Percentiles rank a stretch among this genome's conserved stretches.
phyloP scores from a whole-genome alignment of 2,888 invertebrate genomes.

The Leptopilina myrica region DNA sequence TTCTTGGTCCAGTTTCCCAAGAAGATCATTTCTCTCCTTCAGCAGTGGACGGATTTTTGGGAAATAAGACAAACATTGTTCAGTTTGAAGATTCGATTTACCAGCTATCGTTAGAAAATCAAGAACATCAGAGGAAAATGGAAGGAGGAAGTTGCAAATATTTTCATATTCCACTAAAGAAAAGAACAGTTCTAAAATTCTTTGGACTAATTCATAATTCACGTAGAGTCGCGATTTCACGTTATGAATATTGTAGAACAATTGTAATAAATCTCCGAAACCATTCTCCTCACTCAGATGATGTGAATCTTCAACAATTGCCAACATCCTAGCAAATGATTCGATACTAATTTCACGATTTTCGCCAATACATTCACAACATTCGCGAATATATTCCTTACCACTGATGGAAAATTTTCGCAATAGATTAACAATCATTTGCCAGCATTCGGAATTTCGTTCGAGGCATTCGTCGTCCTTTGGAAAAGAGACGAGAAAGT shows the following conservation, averaged over 20 bases:
- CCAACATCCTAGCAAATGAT: constrained; percentile 61
- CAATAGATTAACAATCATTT: constrained; percentile 57
- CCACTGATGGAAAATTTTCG: background rate
- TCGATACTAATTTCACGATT: constrained; percentile 48
- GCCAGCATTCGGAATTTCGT: constrained; percentile 60
- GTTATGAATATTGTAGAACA: constrained; percentile 51
- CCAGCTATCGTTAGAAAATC: constrained; percentile 55
- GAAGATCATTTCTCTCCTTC: background rate
- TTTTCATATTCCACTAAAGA: constrained; percentile 51
- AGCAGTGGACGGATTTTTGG: background rate
- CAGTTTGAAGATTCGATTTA: constrained; percentile 50
- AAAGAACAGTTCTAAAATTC: constrained; percentile 60
- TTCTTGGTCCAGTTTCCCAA: background rate
- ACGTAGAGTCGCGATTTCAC: constrained; percentile 63
- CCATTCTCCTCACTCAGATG: constrained; percentile 54
- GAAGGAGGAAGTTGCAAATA: constrained; percentile 43
- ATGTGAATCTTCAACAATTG: constrained; percentile 63
- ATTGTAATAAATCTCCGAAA: background rate
- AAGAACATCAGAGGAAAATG: constrained; percentile 49
- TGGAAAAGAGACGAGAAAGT: constrained; percentile 62
- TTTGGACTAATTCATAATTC: constrained; percentile 51
- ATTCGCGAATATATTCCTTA: constrained; percentile 53
- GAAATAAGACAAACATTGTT: constrained; percentile 49
- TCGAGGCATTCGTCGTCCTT: constrained; percentile 56
- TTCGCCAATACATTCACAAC: constrained; percentile 46